Evolutionary conservation across 1,140 invertebrate species (phyloP).

Genomic region (Drosophila repleta): DNA sequence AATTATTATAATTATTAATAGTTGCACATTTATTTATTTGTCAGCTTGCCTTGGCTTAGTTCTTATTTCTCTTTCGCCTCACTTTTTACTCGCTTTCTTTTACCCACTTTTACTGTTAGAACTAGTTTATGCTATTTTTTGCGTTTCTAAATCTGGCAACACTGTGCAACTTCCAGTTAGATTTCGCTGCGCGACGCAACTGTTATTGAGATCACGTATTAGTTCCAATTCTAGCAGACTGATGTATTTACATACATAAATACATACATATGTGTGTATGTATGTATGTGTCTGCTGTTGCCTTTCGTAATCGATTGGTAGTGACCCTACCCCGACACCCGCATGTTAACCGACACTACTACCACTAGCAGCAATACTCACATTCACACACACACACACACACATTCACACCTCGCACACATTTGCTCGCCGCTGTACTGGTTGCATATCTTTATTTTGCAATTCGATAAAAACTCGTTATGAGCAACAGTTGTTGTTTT

Average conservation of each 20-base stretch:
- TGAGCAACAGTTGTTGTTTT: constrained; percentile 73
- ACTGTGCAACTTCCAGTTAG: not conserved
- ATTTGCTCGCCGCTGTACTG: constrained; percentile 49
- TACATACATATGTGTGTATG: constrained; percentile 17
- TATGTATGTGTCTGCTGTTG: constrained; percentile 15
- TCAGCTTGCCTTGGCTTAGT: not conserved
- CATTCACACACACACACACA: constrained; percentile 29
- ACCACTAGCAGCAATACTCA: constrained; percentile 12
- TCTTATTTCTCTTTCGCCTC: not conserved
- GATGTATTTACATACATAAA: constrained; percentile 13
- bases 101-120: constrained; percentile 9
- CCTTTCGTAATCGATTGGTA: constrained; percentile 49
- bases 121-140: constrained; percentile 1
- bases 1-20: not conserved
- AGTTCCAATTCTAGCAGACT: constrained; percentile 23
- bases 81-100: constrained; percentile 3
- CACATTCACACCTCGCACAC: constrained; percentile 36
- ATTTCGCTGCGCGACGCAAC: not conserved
- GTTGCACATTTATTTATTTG: not conserved
- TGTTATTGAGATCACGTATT: not conserved
- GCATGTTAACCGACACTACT: constrained; percentile 32
- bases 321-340: constrained; percentile 47
- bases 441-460: constrained; percentile 75
- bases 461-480: constrained; percentile 82
- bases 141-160: constrained; percentile 1